These are phyloP conservation scores for Drosophila demipolita DNA, from an alignment of 2,888 invertebrate genomes.

Conservation along the genomic window DNA sequence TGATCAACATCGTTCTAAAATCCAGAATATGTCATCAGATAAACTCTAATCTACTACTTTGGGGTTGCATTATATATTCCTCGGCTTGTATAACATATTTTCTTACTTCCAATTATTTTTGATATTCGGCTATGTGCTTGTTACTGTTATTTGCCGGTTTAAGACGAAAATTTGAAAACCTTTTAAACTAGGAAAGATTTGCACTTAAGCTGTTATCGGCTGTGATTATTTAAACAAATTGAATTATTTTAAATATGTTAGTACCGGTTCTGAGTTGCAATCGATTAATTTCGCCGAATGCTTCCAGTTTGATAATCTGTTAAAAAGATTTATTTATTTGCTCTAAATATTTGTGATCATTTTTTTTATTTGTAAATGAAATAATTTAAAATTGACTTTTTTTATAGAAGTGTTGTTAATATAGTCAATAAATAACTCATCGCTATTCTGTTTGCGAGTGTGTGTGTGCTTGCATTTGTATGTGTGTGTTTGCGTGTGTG, in stretches of 20 bases:
- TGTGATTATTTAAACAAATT: background rate
- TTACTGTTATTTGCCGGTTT: background rate
- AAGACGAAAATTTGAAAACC: background rate
- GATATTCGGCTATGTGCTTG: background rate
- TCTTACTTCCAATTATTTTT: background rate
- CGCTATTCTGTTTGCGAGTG: background rate
- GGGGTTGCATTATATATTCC: background rate
- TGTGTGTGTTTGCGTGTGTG: constrained; percentile 5
- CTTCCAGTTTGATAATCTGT: background rate
- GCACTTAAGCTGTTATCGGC: background rate
- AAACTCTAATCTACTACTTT: background rate
- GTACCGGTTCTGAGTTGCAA: background rate
- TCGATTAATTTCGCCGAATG: background rate
- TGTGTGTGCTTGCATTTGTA: background rate
- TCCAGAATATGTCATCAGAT: background rate
- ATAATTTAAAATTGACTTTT: background rate
- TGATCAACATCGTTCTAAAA: background rate
- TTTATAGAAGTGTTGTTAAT: background rate
- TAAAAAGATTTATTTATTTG: background rate
- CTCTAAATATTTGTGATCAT: background rate
- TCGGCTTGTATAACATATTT: background rate
- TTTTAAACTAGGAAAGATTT: background rate
- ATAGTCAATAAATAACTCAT: background rate
- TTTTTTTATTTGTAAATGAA: background rate
- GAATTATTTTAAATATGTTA: background rate